Base-by-base conservation (phyloP, 2,113 vertebrate species). In the Perognathus longimembris region DNA sequence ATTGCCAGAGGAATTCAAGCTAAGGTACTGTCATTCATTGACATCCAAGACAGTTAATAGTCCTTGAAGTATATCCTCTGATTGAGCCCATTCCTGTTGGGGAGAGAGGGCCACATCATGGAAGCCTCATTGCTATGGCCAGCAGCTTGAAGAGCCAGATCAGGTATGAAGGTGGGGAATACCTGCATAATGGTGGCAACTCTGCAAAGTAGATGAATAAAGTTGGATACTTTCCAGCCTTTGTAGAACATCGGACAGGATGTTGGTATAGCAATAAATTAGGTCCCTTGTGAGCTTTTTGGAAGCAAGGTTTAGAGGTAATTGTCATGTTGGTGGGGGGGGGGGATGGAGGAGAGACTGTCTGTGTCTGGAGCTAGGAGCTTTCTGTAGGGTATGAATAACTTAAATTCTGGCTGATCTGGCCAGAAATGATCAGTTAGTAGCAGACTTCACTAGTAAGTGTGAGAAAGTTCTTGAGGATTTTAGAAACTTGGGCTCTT, bases 11-110 rank as follows among this genome's bases (percentile, higher is more conserved):
- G 28, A 74, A 28, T 54, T 30, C 17, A 10, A 69, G 2, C 57
- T 61, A 71, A 50, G 24, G 20, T 15, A 38, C 28, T 66, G 5
- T 34, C 36, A 10, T 71, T 59, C 82, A 88, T 81, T 93, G 45
- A 42, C 82, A 34, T n/a, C 77, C 89, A 36, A 26, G 36, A 85
- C 59, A 50, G 76, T 28, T 87, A 54, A 73, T 54, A 69, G 77
- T 59, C 28, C 32, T 75, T 73, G 83, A 97, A 21, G 0, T 2
- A 10, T 6, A 24, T 59, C 0, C 0, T 57, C 71, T 78, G 38
- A 22, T 85, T 71, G 18, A 79, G 22, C 74, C 63, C 64, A 87
- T 1, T 85, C 57, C 90, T 54, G 83, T 40, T 59, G 50, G 12
- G n/a, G 67, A 8, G 30, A 89, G 5, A 1, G 89, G 82, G 57